Base-by-base conservation (phyloP, 2,888 invertebrate species). In the Scaptomyza caliginosa region DNA sequence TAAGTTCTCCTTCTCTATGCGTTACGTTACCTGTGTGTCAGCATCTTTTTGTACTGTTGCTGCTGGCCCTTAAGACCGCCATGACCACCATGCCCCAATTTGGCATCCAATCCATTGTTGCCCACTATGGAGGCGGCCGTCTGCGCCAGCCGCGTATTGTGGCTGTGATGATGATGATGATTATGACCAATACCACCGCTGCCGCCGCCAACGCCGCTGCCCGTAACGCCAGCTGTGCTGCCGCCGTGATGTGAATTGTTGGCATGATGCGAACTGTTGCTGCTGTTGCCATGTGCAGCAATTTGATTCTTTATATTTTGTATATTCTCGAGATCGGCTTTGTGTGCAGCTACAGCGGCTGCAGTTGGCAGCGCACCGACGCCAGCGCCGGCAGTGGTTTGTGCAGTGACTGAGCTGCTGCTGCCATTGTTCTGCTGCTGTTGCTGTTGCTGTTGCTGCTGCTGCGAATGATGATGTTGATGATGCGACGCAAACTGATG, bases 241-340 rank as follows among this genome's bases (percentile, higher is more conserved):
- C 45, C 60, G 49, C 63, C 23, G 21, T 68, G 60, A 43, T 57
- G 48, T 2, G 63, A 6, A 10, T 55, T 55, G 32, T 55, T 62
- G 5, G 62, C 76, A 43, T 78, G 78, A 19, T 72, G 73, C 23
- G 56, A 2, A 8, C 51, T 1, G 17, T 13, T 46, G 11, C 51
- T 46, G 23, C 58, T 68, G 8, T 60, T 73, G 6, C 24, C 56
- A 17, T 70, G 67, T 26, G 87, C 84, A 23, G 80, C 73, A 46
- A 86, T 79, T 84, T 90, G 90, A 84, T 90, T 91, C 55, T 91
- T 91, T 3, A 90, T 73, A 70, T 91, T 91, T 71, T 90, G 91
- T 68, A 91, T 90, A 56, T 91, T 91, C 67, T 91, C 91, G 60
- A 90, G 79, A 77, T 91, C 91, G 10, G 90, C 91, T 60, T 91